Conservation (phyloP, 2,113 vertebrate genomes). For the Dissostichus mawsoni region DNA sequence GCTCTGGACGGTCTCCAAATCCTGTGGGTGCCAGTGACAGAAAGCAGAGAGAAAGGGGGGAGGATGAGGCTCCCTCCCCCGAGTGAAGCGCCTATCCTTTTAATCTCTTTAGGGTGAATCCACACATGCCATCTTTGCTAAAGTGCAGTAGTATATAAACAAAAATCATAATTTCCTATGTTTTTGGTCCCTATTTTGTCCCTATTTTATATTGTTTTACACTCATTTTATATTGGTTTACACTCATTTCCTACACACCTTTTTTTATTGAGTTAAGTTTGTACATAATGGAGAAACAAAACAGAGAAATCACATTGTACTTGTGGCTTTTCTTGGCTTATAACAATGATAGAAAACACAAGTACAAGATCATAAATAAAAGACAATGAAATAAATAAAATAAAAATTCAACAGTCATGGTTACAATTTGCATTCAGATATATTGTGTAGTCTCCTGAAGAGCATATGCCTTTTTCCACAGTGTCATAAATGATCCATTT, state of each 20-base stretch:
- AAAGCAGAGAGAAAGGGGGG: slow-evolving; percentile 32
- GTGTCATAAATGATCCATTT: too few relatives aligned
- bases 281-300: too few relatives aligned
- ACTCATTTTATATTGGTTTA: too few relatives aligned
- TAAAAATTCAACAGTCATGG: too few relatives aligned
- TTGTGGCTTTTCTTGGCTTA: background rate
- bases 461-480: too few relatives aligned
- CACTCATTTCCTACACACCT: slow-evolving; percentile 35
- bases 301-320: slow-evolving; percentile 33
- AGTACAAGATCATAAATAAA: too few relatives aligned
- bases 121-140: background rate
- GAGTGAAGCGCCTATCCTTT: background rate
- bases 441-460: too few relatives aligned
- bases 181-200: background rate
- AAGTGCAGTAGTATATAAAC: background rate
- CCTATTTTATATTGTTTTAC: background rate
- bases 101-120: background rate
- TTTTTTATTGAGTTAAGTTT: background rate
- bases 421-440: too few relatives aligned
- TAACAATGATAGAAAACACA: too few relatives aligned
- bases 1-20: slow-evolving; percentile 51
- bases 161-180: too few relatives aligned
- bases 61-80: background rate
- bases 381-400: too few relatives aligned
- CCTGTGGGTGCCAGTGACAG: slow-evolving; percentile 31